Percentiles rank a stretch among this genome's conserved stretches.
Conservation (phyloP, 2,113 vertebrate genomes). For the Prunella fulvescens region DNA sequence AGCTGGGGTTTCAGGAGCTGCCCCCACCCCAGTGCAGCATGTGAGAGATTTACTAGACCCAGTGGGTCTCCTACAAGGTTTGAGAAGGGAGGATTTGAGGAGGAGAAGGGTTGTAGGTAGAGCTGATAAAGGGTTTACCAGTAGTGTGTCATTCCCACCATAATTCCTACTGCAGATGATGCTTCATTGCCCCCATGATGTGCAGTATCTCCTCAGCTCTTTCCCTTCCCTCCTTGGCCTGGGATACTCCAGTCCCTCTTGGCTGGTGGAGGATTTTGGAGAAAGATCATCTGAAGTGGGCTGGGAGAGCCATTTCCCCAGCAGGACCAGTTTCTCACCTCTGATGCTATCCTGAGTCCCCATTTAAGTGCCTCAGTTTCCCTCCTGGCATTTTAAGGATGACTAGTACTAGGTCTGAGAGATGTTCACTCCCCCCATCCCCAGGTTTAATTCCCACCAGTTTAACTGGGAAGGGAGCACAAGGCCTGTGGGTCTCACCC, state of each 20-base stretch:
- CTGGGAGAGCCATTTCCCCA: neutral
- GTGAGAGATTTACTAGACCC: neutral
- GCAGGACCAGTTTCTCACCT: neutral
- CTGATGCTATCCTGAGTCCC: neutral
- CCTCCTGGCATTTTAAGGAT: neutral
- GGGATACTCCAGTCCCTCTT: neutral
- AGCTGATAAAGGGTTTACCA: neutral
- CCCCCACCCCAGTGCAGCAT: neutral
- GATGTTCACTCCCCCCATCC: neutral
- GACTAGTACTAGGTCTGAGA: neutral
- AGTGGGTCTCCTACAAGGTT: neutral
- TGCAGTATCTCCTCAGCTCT: neutral
- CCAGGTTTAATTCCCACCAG: neutral
- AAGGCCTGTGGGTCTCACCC: neutral
- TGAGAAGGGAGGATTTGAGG: neutral
- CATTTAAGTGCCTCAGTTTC: neutral
- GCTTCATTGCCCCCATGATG: neutral
- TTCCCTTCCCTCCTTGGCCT: neutral
- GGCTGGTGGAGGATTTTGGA: neutral
- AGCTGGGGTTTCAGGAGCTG: neutral
- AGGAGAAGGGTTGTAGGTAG: neutral
- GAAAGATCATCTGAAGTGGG: neutral
- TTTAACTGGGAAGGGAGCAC: neutral
- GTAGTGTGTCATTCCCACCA: fast-evolving
- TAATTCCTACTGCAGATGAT: neutral